Evolutionary conservation across 2,113 vertebrate species (phyloP), one percentile per base, ranked within the genome.

Genomic region (Otolemur garnettii): DNA sequence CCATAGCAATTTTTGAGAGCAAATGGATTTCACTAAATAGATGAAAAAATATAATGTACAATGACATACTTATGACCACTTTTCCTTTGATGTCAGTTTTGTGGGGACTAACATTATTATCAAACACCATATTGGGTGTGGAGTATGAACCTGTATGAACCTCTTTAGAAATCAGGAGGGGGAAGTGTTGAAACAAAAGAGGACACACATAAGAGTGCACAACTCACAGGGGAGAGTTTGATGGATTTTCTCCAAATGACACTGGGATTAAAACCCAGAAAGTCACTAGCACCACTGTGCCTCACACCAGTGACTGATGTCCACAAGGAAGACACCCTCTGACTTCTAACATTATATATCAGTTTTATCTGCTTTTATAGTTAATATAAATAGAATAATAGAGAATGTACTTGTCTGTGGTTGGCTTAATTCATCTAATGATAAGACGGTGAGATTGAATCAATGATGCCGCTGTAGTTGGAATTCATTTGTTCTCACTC

Each of bases 281-380:
- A 7, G 10, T 26, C 4, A 38, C 21, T 28, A 8, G 64, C 14
- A 72, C n/a, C 30, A 4, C 14, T 28, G 21, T 13, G 30, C 59
- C 55, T 50, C 24, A 4, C 5, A 45, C 28, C 33, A 3, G 53
- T 0, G 14, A 2, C 2, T 1, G n/a, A 15, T 17, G 7, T 1
- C 14, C 0, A 57, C 14, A 50, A 35, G 57, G 18, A 42, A n/a
- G 33, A 35, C 14, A 30, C 7, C 62, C 7, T 0, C 30, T 55
- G 85, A 68, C 28, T 55, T 45, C 68, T 82, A 57, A 38, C 10
- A 13, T 12, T 26, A 42, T 12, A 42, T 13, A n/a, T 33, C 18
- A 42, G 18, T 42, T 33, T 24, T n/a, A 13, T 21, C n/a, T 62
- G n/a, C 28, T 21, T 45, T 45, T 35, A 5, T 17, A 45, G 24